These are phyloP conservation scores for Sesia apiformis DNA, from an alignment of 2,888 invertebrate genomes.

Conservation along the genomic window DNA sequence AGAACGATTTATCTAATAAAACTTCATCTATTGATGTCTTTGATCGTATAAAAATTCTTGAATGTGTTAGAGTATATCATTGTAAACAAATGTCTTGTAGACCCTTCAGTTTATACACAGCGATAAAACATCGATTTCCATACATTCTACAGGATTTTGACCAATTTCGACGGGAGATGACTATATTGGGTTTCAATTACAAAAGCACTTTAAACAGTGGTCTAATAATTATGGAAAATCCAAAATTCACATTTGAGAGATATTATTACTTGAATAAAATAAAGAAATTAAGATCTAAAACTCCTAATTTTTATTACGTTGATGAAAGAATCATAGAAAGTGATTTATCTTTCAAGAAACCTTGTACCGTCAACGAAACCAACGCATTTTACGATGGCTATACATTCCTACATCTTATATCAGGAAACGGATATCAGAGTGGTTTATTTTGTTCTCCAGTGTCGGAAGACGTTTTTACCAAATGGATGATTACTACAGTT, in stretches of 20 bases:
- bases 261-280: constrained; percentile 31
- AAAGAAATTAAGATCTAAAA: constrained; percentile 14
- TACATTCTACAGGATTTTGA: neutral
- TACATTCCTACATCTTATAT: constrained; percentile 26
- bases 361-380: constrained; percentile 6
- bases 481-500: constrained; percentile 36
- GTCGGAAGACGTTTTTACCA: constrained; percentile 23
- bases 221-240: constrained; percentile 31
- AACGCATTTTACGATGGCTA: constrained; percentile 9
- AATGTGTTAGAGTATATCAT: constrained; percentile 15
- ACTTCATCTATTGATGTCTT: constrained; percentile 10
- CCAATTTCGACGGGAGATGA: constrained; percentile 10
- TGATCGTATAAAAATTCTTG: constrained; percentile 16
- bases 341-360: constrained; percentile 15
- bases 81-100: constrained; percentile 6
- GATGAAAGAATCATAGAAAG: constrained; percentile 27
- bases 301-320: constrained; percentile 28
- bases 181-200: constrained; percentile 21
- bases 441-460: constrained; percentile 26
- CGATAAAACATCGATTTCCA: neutral
- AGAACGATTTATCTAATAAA: neutral
- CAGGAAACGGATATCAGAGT: constrained; percentile 19
- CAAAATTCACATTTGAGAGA: constrained; percentile 33
- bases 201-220: constrained; percentile 16
- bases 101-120: constrained; percentile 1